Conservation (phyloP, 2,797 vertebrate species). For the Poeciliopsis paucimaculata region DNA sequence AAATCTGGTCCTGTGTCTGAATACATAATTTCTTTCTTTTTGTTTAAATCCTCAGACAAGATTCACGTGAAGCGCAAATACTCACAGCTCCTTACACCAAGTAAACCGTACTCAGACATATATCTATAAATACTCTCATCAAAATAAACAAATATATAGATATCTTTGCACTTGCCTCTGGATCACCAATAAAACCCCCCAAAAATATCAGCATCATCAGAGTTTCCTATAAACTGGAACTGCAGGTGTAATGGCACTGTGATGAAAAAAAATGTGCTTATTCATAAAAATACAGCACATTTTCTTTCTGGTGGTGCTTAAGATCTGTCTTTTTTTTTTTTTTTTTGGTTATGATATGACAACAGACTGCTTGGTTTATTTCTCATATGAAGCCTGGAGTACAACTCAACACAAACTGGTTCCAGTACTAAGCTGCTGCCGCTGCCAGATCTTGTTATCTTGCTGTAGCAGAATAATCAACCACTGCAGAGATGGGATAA, state of each 20-base stretch:
- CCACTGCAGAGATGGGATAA: not conserved
- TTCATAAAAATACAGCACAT: conserved; percentile 36
- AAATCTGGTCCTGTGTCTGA: conserved; percentile 61
- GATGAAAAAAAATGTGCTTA: conserved; percentile 24
- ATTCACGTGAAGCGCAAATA: conserved; percentile 48
- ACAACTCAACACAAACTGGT: not conserved
- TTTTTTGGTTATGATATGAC: conserved; percentile 22
- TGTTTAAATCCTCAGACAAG: conserved; percentile 24
- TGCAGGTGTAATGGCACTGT: conserved; percentile 21
- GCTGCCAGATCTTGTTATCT: not conserved
- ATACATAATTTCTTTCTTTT: conserved; percentile 7
- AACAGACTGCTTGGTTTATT: not conserved
- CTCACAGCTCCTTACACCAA: conserved; percentile 50
- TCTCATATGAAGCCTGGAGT: not conserved
- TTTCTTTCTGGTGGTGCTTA: conserved; percentile 22
- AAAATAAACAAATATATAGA: conserved; percentile 69
- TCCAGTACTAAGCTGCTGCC: not conserved
- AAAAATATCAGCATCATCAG: conserved; percentile 53
- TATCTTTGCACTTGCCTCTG: conserved; percentile 55
- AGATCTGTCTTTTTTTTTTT: not conserved
- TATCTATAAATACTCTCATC: conserved; percentile 74
- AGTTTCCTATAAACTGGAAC: conserved; percentile 31
- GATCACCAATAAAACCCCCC: conserved; percentile 39
- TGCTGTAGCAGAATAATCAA: not conserved
- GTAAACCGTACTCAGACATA: conserved; percentile 74